Evolutionary conservation across 2,113 vertebrate genomes (phyloP).

Genomic region (Equus przewalskii): DNA sequence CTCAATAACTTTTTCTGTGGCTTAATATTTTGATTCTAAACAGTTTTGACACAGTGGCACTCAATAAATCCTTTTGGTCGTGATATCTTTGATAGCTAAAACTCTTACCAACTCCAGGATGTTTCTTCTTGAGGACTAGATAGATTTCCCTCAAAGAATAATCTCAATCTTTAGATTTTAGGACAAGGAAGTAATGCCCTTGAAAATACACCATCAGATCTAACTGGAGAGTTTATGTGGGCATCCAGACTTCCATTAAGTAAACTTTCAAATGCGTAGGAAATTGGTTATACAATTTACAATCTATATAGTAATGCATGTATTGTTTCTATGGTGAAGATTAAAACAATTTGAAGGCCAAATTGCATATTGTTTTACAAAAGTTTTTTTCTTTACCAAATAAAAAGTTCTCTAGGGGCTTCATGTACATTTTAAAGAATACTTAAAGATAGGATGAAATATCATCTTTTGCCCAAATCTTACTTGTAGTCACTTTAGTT

Average conservation of each 20-base stretch:
- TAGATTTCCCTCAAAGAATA: background rate
- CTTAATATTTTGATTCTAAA: conserved; percentile 26
- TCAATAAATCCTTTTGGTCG: conserved; percentile 26
- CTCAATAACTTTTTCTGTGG: background rate
- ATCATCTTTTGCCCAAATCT: background rate
- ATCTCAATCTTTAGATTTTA: background rate
- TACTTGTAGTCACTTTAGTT: background rate
- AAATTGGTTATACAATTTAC: background rate
- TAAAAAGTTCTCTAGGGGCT: background rate
- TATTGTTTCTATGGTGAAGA: background rate
- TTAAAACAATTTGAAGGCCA: background rate
- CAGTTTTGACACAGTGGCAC: background rate
- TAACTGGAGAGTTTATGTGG: background rate
- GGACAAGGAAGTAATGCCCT: background rate
- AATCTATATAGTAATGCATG: background rate
- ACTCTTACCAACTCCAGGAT: background rate
- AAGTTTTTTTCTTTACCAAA: conserved; percentile 34
- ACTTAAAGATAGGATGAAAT: background rate
- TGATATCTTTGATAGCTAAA: conserved; percentile 8
- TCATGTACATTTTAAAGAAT: conserved; percentile 23
- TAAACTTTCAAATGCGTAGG: background rate
- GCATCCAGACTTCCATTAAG: background rate
- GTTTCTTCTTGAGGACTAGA: background rate
- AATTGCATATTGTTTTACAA: background rate
- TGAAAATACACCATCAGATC: conserved; percentile 18